A percentile compares a stretch with the other conserved stretches of the same genome.
Evolutionary conservation across 1,140 invertebrate genomes (phyloP).

Genomic region (Pristionchus pacificus): DNA sequence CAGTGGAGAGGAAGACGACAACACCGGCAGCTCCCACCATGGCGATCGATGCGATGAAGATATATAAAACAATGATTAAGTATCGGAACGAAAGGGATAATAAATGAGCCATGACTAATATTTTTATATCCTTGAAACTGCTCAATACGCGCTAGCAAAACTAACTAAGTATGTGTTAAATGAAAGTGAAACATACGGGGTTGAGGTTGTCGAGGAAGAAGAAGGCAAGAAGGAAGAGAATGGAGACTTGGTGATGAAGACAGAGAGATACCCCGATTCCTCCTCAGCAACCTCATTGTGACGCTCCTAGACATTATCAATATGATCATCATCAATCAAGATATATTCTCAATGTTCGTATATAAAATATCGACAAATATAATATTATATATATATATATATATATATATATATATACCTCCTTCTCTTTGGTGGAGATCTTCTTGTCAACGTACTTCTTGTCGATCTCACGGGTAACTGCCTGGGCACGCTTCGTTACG

Average conservation of each 20-base stretch:
- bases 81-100: too few relatives aligned
- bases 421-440: slow-evolving; percentile 94
- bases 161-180: neutral
- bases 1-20: slow-evolving; percentile 51
- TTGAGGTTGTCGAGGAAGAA: slow-evolving; percentile 83
- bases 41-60: slow-evolving; percentile 86
- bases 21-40: slow-evolving; percentile 67
- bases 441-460: slow-evolving; percentile 90
- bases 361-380: too few relatives aligned
- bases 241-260: slow-evolving; percentile 97
- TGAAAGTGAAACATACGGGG: slow-evolving; percentile 62
- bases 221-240: slow-evolving; percentile 90
- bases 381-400: too few relatives aligned
- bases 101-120: too few relatives aligned
- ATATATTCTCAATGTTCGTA: too few relatives aligned
- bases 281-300: slow-evolving; percentile 31
- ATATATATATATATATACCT: too few relatives aligned
- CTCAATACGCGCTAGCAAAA: too few relatives aligned
- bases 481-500: slow-evolving; percentile 89
- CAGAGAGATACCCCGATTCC: slow-evolving; percentile 58
- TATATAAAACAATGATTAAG: neutral
- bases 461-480: slow-evolving; percentile 85
- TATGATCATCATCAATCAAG: neutral
- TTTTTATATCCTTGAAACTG: too few relatives aligned
- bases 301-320: slow-evolving; percentile 26